These are phyloP conservation scores for Etheostoma cragini DNA, from an alignment of 2,113 vertebrate genomes.

Conservation along the genomic window DNA sequence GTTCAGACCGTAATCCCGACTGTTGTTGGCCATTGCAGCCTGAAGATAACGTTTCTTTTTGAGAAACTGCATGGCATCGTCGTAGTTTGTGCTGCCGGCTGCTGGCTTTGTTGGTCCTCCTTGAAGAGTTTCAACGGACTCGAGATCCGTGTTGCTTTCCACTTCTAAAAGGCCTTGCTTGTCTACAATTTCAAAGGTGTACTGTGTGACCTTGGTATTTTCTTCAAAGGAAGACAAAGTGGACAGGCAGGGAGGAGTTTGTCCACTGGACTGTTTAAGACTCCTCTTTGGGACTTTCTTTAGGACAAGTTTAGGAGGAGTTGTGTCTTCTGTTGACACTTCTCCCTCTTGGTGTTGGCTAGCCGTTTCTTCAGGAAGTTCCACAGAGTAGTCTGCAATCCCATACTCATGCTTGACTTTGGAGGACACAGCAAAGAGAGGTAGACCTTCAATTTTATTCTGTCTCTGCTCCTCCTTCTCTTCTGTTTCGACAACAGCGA, in stretches of 20 bases:
- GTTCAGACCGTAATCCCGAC: slow-evolving; percentile 91
- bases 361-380: slow-evolving; percentile 90
- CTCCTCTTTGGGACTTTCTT: slow-evolving; percentile 95
- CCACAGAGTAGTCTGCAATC: slow-evolving; percentile 93
- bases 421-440: slow-evolving; percentile 90
- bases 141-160: slow-evolving; percentile 89
- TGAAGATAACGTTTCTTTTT: slow-evolving; percentile 98
- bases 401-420: slow-evolving; percentile 98
- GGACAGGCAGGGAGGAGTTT: slow-evolving; percentile 89
- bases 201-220: slow-evolving; percentile 91
- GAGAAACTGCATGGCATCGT: slow-evolving; percentile 99
- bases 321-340: slow-evolving; percentile 87
- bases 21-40: slow-evolving; percentile 88
- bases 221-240: slow-evolving; percentile 92
- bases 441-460: slow-evolving; percentile 90
- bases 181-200: slow-evolving; percentile 96
- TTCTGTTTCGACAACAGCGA: slow-evolving; percentile 61
- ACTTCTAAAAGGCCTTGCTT: slow-evolving; percentile 92
- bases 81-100: slow-evolving; percentile 95
- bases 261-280: slow-evolving; percentile 87
- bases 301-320: slow-evolving; percentile 93
- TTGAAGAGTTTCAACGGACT: slow-evolving; percentile 91
- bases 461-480: slow-evolving; percentile 90
- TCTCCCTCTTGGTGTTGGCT: slow-evolving; percentile 85
- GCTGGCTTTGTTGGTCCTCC: slow-evolving; percentile 92